Evolutionary conservation across 1,140 invertebrate species (phyloP).

Genomic region (Dendroctonus valens): DNA sequence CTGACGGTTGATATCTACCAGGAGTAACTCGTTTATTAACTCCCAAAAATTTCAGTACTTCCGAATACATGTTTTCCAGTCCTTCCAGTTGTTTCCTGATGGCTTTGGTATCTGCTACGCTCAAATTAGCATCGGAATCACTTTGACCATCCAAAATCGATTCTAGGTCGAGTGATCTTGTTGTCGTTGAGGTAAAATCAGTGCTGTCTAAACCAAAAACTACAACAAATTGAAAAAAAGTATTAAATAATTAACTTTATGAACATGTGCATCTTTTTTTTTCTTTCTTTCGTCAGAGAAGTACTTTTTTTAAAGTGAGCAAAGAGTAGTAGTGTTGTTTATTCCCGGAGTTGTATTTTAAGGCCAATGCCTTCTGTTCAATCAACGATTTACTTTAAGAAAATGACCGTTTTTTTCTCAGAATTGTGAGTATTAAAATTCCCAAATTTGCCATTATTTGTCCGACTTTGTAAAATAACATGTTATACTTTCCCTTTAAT

Average conservation of each 20-base stretch:
- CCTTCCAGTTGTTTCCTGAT: constrained; percentile 82
- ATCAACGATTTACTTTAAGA: too few relatives aligned
- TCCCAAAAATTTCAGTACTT: constrained; percentile 73
- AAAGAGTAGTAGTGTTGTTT: too few relatives aligned
- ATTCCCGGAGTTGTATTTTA: too few relatives aligned
- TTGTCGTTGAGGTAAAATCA: constrained; percentile 76
- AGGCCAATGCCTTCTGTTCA: too few relatives aligned
- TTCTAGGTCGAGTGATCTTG: constrained; percentile 72
- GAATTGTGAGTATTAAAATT: too few relatives aligned
- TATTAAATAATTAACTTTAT: constrained; percentile 3
- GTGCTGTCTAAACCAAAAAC: constrained; percentile 71
- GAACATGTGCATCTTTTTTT: too few relatives aligned
- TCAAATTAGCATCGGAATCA: constrained; percentile 71
- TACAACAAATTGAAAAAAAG: constrained; percentile 46
- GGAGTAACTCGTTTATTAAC: constrained; percentile 57
- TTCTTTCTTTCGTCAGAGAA: too few relatives aligned
- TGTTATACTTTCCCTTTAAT: too few relatives aligned
- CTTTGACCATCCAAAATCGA: constrained; percentile 71
- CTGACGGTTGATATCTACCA: constrained; percentile 59
- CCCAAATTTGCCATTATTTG: too few relatives aligned
- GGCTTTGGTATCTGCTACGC: constrained; percentile 72
- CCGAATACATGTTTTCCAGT: constrained; percentile 81
- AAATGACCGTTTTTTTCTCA: too few relatives aligned
- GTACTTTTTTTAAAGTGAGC: too few relatives aligned
- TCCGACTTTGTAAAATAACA: background rate